A percentile compares a stretch with the other conserved stretches of the same genome.
These are phyloP conservation scores for Gopherus flavomarginatus DNA, from an alignment of 2,113 vertebrate genomes.

Conservation along the genomic window DNA sequence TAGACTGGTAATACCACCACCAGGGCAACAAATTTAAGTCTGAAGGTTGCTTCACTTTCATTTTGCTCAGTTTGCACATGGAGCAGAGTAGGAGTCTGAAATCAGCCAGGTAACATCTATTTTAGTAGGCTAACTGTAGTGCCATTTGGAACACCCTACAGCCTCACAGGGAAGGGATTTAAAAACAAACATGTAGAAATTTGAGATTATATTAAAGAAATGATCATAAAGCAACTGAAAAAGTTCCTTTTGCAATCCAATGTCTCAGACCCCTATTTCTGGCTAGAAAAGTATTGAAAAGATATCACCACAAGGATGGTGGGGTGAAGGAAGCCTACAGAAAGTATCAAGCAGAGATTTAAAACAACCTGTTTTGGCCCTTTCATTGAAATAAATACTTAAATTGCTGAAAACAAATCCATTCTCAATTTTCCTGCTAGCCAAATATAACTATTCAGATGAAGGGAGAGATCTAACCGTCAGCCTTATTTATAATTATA, in stretches of 20 bases:
- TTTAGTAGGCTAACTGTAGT: not conserved
- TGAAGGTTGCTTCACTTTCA: fast-evolving
- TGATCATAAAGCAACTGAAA: not conserved
- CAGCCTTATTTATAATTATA: not conserved
- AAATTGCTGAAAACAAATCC: not conserved
- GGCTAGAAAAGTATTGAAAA: not conserved
- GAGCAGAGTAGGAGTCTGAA: not conserved
- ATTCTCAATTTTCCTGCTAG: not conserved
- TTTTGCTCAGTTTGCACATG: not conserved
- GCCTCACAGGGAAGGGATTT: fast-evolving
- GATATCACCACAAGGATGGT: not conserved
- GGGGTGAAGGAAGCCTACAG: not conserved
- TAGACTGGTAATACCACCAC: not conserved
- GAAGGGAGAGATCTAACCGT: not conserved
- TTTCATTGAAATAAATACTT: not conserved
- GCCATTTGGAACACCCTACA: fast-evolving
- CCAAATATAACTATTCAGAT: not conserved
- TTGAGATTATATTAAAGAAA: not conserved
- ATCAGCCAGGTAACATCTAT: not conserved
- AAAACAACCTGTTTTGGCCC: not conserved
- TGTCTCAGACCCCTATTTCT: not conserved
- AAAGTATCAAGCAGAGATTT: not conserved
- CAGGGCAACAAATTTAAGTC: not conserved
- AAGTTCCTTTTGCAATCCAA: not conserved
- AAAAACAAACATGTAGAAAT: not conserved